A percentile compares a stretch with the other conserved stretches of the same genome.
Evolutionary conservation across 1,140 invertebrate species (phyloP).

Genomic region (Vanessa tameamea): DNA sequence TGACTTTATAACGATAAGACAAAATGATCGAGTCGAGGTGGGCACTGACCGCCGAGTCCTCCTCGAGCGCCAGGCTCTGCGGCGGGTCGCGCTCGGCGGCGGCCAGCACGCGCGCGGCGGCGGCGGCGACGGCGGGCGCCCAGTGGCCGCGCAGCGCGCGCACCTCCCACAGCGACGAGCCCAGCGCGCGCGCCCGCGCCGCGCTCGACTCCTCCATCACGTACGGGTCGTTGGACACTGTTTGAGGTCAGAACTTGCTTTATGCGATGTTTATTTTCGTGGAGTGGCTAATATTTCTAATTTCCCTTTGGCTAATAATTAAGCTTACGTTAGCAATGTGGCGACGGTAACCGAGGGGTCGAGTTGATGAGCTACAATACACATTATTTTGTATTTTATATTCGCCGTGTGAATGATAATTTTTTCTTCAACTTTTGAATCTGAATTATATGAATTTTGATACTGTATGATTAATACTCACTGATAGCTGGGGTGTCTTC

Average conservation of each 20-base stretch:
- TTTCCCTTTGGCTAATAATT: not conserved
- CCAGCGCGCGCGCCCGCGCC: constrained; percentile 87
- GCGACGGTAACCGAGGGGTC: no score
- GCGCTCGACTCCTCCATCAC: constrained; percentile 90
- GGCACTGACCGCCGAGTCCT: not conserved
- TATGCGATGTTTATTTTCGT: not conserved
- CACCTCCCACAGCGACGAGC: constrained; percentile 96
- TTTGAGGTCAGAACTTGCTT: not conserved
- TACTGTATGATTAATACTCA: constrained; percentile 47
- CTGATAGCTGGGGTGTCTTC: constrained; percentile 71
- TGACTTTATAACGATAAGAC: no score
- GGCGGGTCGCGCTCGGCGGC: constrained; percentile 43
- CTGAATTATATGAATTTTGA: not conserved
- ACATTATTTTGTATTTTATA: no score
- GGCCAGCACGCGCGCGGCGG: constrained; percentile 50
- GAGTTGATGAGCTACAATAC: no score
- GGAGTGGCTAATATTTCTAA: not conserved
- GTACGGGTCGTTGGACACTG: constrained; percentile 89
- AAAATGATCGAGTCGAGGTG: no score
- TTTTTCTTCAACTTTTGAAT: not conserved
- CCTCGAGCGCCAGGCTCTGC: constrained; percentile 32
- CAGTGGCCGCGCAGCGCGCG: constrained; percentile 83
- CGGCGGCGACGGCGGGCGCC: constrained; percentile 53
- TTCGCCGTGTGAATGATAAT: no score
- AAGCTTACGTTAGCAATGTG: no score